Percentiles rank a stretch among this genome's conserved stretches.
Evolutionary conservation across 2,797 vertebrate genomes (phyloP).

Genomic region (Acanthurus leucopareius): DNA sequence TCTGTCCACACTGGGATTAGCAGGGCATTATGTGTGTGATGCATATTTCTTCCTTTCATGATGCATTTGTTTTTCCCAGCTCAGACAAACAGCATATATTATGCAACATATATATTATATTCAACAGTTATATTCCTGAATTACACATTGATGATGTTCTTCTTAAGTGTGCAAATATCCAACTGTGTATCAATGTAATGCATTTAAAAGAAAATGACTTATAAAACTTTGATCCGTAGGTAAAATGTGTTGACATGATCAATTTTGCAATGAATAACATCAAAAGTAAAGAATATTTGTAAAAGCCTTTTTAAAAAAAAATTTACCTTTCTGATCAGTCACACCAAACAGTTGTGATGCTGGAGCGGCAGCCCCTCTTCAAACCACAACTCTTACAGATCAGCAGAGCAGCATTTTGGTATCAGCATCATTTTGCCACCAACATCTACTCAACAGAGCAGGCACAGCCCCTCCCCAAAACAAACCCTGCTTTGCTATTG

Average conservation of each 20-base stretch:
- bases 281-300: background rate
- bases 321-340: slow-evolving; percentile 62
- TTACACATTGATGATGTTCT: background rate
- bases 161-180: background rate
- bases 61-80: slow-evolving; percentile 4
- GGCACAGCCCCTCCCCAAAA: slow-evolving; percentile 61
- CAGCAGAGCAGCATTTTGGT: slow-evolving; percentile 37
- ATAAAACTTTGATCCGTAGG: background rate
- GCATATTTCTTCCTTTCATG: slow-evolving; percentile 34
- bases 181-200: background rate
- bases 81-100: background rate
- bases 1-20: slow-evolving; percentile 63
- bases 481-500: slow-evolving; percentile 64
- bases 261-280: background rate
- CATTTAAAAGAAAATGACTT: background rate
- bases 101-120: too few relatives aligned
- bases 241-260: background rate
- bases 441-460: slow-evolving; percentile 30
- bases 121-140: too few relatives aligned
- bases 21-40: slow-evolving; percentile 46
- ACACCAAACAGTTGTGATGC: slow-evolving; percentile 33
- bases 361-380: slow-evolving; percentile 49
- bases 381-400: slow-evolving; percentile 29
- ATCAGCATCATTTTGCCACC: slow-evolving; percentile 52
- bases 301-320: slow-evolving; percentile 27